Conservation (phyloP, 1,140 invertebrate genomes). For the Pseudomyrmex sp. region DNA sequence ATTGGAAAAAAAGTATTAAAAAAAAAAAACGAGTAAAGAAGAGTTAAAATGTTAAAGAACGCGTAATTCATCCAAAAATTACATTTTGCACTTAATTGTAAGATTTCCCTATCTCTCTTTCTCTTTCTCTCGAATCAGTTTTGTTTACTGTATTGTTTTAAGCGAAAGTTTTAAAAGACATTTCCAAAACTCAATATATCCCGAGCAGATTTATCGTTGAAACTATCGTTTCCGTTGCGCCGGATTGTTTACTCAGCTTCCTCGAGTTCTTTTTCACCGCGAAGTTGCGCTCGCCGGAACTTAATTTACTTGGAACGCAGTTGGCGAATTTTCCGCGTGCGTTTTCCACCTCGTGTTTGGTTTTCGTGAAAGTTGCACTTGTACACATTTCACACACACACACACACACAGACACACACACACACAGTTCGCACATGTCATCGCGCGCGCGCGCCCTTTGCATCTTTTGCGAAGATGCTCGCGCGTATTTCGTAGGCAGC, state of each 20-base stretch:
- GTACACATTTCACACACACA: neutral
- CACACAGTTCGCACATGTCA: neutral
- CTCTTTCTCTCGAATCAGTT: constrained; percentile 2
- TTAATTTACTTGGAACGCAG: constrained; percentile 47
- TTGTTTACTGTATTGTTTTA: neutral
- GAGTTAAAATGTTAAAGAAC: no score
- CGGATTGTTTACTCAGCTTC: constrained; percentile 33
- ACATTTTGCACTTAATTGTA: no score
- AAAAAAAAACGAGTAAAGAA: no score
- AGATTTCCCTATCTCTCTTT: no score
- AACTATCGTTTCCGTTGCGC: neutral
- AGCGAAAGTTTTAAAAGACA: neutral
- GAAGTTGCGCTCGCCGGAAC: constrained; percentile 38
- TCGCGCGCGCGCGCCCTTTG: neutral
- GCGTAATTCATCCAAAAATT: no score
- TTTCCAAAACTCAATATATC: neutral
- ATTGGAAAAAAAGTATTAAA: no score
- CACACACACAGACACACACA: neutral
- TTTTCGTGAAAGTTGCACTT: constrained; percentile 53
- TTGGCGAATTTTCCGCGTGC: constrained; percentile 33
- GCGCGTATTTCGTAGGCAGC: constrained; percentile 58
- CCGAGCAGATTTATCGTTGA: constrained; percentile 27
- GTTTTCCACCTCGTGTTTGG: constrained; percentile 35
- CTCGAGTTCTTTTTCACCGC: constrained; percentile 33
- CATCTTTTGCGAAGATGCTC: constrained; percentile 42